Evolutionary conservation across 2,797 vertebrate genomes (phyloP).

Genomic region (Furcifer pardalis): DNA sequence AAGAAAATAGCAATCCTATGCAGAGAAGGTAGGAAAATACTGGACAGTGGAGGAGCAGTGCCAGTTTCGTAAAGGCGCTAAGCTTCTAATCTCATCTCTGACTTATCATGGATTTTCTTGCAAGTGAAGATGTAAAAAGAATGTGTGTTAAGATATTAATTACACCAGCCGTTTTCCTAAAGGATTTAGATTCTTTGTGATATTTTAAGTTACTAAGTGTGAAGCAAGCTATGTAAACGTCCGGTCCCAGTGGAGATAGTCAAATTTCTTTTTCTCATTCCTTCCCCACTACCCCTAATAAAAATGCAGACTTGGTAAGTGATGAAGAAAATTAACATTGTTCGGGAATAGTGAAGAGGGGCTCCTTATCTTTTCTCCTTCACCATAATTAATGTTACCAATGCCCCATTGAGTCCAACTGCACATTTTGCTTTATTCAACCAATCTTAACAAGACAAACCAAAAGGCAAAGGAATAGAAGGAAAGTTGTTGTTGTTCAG

Average conservation of each 20-base stretch:
- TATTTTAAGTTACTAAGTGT: conserved; percentile 68
- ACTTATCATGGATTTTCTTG: conserved; percentile 65
- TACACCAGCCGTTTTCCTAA: conserved; percentile 49
- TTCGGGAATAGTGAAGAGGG: conserved; percentile 48
- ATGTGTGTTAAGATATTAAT: conserved; percentile 65
- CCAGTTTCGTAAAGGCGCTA: conserved; percentile 60
- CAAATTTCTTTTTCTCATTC: conserved; percentile 46
- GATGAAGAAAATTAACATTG: conserved; percentile 58
- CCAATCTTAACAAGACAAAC: conserved; percentile 69
- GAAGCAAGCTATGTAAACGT: conserved; percentile 67
- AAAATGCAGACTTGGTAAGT: not conserved
- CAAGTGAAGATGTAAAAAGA: conserved; percentile 52
- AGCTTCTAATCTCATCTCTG: conserved; percentile 66
- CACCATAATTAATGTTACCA: conserved; percentile 66
- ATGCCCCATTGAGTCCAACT: conserved; percentile 69
- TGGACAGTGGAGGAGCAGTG: conserved; percentile 57
- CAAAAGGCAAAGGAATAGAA: conserved; percentile 59
- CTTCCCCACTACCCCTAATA: not conserved
- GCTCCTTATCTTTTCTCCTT: conserved; percentile 63
- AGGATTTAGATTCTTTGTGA: conserved; percentile 65
- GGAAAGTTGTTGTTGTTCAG: too few species aligned
- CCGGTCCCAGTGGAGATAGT: conserved; percentile 64
- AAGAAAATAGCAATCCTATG: conserved; percentile 32
- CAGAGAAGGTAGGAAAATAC: not conserved
- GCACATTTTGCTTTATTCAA: conserved; percentile 42